Conservation (phyloP, 2,888 invertebrate genomes). For the Hololepta plana region DNA sequence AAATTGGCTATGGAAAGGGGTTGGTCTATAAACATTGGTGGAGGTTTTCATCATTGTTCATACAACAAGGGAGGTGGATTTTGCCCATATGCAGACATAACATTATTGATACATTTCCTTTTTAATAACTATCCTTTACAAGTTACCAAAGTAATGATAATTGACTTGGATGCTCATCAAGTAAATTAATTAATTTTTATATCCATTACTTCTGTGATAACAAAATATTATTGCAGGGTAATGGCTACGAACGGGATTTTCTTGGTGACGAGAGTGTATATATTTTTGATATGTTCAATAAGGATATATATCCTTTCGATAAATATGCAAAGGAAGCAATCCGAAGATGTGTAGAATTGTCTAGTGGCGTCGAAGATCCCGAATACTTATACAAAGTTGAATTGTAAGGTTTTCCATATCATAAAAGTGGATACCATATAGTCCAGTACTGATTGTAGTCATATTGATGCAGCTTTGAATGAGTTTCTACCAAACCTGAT, state of each 20-base stretch:
- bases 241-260: conserved; percentile 75
- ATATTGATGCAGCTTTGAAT: conserved; percentile 43
- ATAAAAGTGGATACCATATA: conserved; percentile 2
- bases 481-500: conserved; percentile 64
- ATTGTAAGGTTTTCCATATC: conserved; percentile 30
- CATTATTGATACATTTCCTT: conserved; percentile 52
- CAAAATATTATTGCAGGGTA: conserved; percentile 39
- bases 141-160: conserved; percentile 57
- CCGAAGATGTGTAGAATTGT: conserved; percentile 47
- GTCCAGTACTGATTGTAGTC: conserved; percentile 30
- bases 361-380: conserved; percentile 40
- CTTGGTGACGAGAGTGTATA: conserved; percentile 51
- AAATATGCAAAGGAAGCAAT: conserved; percentile 54
- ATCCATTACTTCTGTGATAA: background rate
- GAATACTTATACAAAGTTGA: conserved; percentile 50
- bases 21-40: conserved; percentile 83
- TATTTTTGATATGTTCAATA: conserved; percentile 77
- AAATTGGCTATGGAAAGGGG: conserved; percentile 65
- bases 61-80: conserved; percentile 64
- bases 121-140: conserved; percentile 31
- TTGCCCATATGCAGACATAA: conserved; percentile 81
- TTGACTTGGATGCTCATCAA: conserved; percentile 87
- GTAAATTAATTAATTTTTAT: conserved; percentile 22
- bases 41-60: conserved; percentile 83
- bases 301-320: conserved; percentile 64